These are phyloP conservation scores for Passer montanus DNA, from an alignment of 2,113 vertebrate species.

Conservation along the genomic window DNA sequence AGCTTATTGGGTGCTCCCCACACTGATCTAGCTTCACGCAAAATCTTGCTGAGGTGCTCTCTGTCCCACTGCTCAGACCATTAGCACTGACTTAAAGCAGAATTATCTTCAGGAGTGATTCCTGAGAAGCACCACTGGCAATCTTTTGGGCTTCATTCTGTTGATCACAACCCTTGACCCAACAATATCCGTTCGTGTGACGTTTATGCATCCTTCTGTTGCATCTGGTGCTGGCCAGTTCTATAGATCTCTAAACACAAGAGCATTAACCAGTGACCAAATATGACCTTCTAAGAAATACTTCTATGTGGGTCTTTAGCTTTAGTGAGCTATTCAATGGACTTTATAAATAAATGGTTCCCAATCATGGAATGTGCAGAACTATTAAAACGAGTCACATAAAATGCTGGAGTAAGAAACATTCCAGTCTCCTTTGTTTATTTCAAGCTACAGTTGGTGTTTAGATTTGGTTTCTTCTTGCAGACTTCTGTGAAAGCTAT, in stretches of 20 bases:
- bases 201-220: not conserved
- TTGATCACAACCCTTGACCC: not conserved
- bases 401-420: not conserved
- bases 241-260: not conserved
- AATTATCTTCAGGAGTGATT: not conserved
- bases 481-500: not conserved
- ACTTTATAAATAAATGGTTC: not conserved
- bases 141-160: not conserved
- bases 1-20: not conserved
- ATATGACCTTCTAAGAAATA: not conserved
- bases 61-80: not conserved
- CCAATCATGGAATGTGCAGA: not conserved
- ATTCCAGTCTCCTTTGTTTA: not conserved
- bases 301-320: not conserved
- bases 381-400: fast-evolving
- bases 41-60: not conserved
- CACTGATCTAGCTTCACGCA: not conserved
- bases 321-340: not conserved
- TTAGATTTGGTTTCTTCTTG: not conserved
- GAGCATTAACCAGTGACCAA: not conserved
- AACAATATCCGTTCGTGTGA: not conserved
- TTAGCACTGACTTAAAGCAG: not conserved
- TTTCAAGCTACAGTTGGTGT: not conserved
- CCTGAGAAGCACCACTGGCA: not conserved
- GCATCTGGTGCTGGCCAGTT: not conserved